Evolutionary conservation across 1,140 invertebrate genomes (phyloP).

Genomic region (Drosophila lacteicornis): DNA sequence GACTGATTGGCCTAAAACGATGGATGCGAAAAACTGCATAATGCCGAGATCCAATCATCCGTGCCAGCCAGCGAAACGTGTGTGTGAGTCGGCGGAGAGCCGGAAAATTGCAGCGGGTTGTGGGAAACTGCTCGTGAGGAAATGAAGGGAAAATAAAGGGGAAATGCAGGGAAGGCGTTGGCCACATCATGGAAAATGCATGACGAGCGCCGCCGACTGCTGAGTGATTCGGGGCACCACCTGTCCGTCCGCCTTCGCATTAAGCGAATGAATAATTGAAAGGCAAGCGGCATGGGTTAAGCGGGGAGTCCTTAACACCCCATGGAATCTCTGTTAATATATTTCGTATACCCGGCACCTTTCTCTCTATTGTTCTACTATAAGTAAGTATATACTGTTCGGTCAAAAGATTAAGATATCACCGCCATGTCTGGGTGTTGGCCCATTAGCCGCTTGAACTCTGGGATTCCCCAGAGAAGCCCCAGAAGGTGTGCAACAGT

Average conservation of each 20-base stretch:
- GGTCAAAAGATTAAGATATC: no score
- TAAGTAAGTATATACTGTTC: neutral
- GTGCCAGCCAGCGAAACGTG: slow-evolving; percentile 4
- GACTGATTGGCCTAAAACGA: slow-evolving; percentile 45
- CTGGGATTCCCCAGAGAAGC: slow-evolving; percentile 8
- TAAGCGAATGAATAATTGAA: slow-evolving; percentile 35
- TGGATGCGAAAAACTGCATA: slow-evolving; percentile 35
- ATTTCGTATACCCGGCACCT: neutral
- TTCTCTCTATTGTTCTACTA: neutral
- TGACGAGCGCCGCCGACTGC: slow-evolving; percentile 2
- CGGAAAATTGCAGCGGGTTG: neutral
- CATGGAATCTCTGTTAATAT: slow-evolving; percentile 5
- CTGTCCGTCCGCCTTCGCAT: slow-evolving; percentile 3
- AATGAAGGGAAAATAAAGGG: no score
- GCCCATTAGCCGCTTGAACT: neutral
- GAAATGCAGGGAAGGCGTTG: slow-evolving; percentile 18
- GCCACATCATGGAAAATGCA: slow-evolving; percentile 47
- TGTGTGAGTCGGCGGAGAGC: neutral
- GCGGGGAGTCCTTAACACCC: no score
- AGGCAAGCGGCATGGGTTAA: slow-evolving; percentile 8
- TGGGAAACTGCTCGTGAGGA: neutral
- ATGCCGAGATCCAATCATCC: slow-evolving; percentile 42
- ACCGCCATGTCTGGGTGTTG: neutral
- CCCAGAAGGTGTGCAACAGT: slow-evolving; percentile 53
- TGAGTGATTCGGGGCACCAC: slow-evolving; percentile 34